These are phyloP conservation scores for Diplodus puntazzo DNA, from an alignment of 2,797 vertebrate species.

Conservation along the genomic window DNA sequence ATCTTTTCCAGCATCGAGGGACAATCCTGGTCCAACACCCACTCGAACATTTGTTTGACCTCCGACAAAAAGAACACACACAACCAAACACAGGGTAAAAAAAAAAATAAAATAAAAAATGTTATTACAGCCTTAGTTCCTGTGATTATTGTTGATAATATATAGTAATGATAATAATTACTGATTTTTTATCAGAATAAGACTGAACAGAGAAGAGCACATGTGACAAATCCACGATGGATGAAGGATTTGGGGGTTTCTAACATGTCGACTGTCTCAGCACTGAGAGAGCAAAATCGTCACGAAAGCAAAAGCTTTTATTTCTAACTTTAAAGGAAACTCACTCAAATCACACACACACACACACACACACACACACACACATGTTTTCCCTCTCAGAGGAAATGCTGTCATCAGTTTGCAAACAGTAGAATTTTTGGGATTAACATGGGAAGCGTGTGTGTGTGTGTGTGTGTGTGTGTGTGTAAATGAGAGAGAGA, in stretches of 20 bases:
- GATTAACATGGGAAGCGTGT: conserved; percentile 51
- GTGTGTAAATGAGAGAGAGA: background rate
- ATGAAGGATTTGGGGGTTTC: conserved; percentile 14
- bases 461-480: conserved; percentile 32
- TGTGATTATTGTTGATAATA: background rate
- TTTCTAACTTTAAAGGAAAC: conserved; percentile 38
- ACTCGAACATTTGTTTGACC: background rate
- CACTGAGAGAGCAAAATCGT: conserved; percentile 14
- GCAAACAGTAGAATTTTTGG: conserved; percentile 49
- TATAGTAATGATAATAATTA: too few relatives aligned
- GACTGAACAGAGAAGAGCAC: background rate
- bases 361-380: conserved; percentile 16
- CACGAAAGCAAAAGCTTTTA: conserved; percentile 37
- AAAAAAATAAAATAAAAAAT: background rate
- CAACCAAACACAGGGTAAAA: too few relatives aligned
- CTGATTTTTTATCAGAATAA: background rate
- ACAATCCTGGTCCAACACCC: background rate
- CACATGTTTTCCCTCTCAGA: conserved; percentile 10
- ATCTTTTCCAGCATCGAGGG: background rate
- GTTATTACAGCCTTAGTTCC: background rate
- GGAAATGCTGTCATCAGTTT: conserved; percentile 73
- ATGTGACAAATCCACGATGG: background rate
- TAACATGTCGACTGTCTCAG: background rate
- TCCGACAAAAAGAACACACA: background rate
- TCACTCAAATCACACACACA: conserved; percentile 27